Evolutionary conservation across 2,888 invertebrate species (phyloP).

Genomic region (Lottia scabra): DNA sequence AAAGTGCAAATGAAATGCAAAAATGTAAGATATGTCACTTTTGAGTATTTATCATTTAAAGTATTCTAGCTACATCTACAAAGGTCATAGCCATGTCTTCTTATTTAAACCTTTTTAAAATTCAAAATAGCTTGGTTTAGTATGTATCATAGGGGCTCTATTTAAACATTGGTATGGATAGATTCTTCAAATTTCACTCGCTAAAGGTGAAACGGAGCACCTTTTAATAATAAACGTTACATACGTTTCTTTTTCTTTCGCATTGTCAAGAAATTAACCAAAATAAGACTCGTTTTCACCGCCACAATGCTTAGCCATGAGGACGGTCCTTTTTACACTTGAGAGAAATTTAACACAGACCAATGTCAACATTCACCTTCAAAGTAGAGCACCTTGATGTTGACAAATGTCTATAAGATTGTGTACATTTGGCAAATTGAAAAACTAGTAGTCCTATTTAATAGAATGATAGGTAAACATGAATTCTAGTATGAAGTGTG

Average conservation of each 20-base stretch:
- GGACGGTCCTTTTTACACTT: not conserved
- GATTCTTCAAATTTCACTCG: not conserved
- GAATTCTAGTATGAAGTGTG: not conserved
- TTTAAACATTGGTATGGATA: not conserved
- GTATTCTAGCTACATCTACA: no score
- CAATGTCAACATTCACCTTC: constrained; percentile 5
- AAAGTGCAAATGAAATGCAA: no score
- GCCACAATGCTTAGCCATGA: constrained; percentile 8
- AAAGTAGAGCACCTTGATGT: constrained; percentile 6
- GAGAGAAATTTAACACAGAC: constrained; percentile 12
- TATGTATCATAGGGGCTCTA: not conserved
- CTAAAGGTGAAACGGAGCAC: not conserved
- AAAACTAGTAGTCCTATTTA: constrained; percentile 8
- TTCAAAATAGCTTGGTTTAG: no score
- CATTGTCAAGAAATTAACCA: constrained; percentile 2
- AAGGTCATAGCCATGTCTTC: no score
- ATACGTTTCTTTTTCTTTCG: not conserved
- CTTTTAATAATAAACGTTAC: not conserved
- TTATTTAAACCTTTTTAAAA: no score
- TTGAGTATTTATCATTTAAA: no score
- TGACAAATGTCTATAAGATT: constrained; percentile 9
- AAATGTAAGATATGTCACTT: no score
- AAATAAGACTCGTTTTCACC: not conserved
- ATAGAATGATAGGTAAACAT: not conserved
- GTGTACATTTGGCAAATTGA: constrained; percentile 18